Base-by-base conservation (phyloP, 1,140 invertebrate genomes). In the Trichogramma pretiosum region DNA sequence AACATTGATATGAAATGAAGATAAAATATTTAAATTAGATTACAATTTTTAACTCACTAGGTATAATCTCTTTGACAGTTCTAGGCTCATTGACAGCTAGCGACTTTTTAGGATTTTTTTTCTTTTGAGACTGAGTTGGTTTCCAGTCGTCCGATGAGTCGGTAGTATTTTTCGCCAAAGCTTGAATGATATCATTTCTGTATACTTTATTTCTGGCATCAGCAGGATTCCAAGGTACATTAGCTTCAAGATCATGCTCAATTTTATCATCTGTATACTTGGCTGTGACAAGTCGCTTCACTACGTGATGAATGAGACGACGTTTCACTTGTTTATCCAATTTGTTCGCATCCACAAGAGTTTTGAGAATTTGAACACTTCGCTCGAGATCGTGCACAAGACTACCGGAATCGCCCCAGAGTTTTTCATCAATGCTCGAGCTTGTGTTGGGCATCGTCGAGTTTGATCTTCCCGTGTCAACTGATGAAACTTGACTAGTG, bases 381-480 rank as follows among this genome's bases (percentile, higher is more conserved):
- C 67, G 61, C 23, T 74, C 69, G 5, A 74, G 46, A 46, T 74
- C 72, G 3, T 56, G 57, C 5, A 67, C 57, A 5, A 75, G 33
- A 46, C 62, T 73, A 33, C 67, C 61, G 5, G 70, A 71, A 4
- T 67, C 58, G 5, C 65, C 69, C 66, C 67, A 70, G 0, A 72
- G 48, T 46, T 72, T 71, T 46, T 69, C 70, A 33, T 71, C 69
- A 1, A 72, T 55, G 40, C 70, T 72, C 7, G 70, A 71, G 21
- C 65, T 70, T 4, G 68, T 72, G 19, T 71, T 70, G 1, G 68
- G 70, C 50, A 72, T 56, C 1, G 70, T 71, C 0, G 70, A 72
- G 32, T 64, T 61, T 0, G 70, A 67, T 33, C 60, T 54, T 2
- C 53, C 56, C 0, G 67, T 70, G 9, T 66, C 63, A 0, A 63